Evolutionary conservation across 2,113 vertebrate species (phyloP).

Genomic region (Neopipo cinnamomea): DNA sequence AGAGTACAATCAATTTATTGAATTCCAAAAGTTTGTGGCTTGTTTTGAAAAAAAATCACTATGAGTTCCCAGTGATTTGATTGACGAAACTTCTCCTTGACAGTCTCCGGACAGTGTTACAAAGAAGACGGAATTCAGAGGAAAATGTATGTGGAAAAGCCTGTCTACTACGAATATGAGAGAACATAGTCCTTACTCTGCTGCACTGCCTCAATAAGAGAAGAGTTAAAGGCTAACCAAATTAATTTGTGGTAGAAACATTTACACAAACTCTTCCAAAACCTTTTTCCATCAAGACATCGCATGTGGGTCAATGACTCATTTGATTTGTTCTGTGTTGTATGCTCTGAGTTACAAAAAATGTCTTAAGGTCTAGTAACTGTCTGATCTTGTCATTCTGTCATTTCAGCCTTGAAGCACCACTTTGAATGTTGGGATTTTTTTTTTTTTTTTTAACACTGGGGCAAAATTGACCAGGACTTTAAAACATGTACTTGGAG

Average conservation of each 20-base stretch:
- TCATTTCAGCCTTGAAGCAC: background rate
- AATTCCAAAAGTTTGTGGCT: background rate
- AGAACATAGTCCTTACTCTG: background rate
- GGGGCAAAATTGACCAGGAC: background rate
- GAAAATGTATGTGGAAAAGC: background rate
- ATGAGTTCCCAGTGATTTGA: background rate
- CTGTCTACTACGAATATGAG: background rate
- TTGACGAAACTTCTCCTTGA: background rate
- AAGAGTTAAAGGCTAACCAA: background rate
- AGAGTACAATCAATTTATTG: constrained; percentile 45
- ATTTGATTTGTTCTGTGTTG: background rate
- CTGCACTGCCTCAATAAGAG: background rate
- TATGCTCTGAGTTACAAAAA: background rate
- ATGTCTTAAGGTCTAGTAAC: background rate
- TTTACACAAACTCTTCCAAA: background rate
- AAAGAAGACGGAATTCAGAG: background rate
- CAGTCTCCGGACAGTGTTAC: background rate
- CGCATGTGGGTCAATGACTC: background rate
- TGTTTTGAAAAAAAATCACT: background rate
- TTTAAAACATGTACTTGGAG: background rate
- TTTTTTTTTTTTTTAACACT: background rate
- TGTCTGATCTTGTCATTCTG: background rate
- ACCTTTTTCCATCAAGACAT: background rate
- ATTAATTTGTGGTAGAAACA: background rate
- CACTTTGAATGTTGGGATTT: background rate